These are phyloP conservation scores for Catharus fuscescens DNA, from an alignment of 2,113 vertebrate species.

Conservation along the genomic window DNA sequence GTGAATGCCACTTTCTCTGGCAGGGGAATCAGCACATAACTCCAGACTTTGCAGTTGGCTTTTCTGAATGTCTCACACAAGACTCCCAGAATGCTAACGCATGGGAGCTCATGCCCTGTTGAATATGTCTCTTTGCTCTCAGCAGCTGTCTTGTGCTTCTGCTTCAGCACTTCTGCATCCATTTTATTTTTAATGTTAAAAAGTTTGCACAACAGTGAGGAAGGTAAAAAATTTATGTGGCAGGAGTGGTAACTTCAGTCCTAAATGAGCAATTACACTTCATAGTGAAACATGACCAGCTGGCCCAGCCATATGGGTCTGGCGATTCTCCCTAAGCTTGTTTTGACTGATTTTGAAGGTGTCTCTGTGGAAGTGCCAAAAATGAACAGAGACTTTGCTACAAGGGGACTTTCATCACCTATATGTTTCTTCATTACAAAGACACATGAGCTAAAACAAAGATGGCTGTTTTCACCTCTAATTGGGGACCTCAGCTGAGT, in stretches of 20 bases:
- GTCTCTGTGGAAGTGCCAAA: background rate
- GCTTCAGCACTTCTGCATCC: background rate
- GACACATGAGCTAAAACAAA: background rate
- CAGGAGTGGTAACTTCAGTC: background rate
- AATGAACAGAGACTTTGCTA: background rate
- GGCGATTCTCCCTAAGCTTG: background rate
- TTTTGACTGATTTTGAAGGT: constrained; percentile 11
- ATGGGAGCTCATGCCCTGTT: fast-evolving
- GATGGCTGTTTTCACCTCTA: background rate
- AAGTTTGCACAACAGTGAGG: background rate
- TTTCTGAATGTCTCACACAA: background rate
- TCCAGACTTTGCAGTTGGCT: background rate
- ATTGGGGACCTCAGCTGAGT: background rate
- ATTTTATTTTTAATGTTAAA: background rate
- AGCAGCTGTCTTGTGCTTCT: background rate
- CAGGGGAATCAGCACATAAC: background rate
- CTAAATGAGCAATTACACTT: constrained; percentile 7
- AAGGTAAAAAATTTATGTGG: background rate
- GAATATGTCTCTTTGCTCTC: background rate
- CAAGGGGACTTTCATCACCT: background rate
- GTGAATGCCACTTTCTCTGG: background rate
- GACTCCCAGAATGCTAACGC: background rate
- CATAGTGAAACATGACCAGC: background rate
- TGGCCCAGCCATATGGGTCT: background rate
- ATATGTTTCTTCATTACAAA: background rate